Percentiles rank a stretch among this genome's conserved stretches.
Evolutionary conservation across 92 coral and sea anemone genomes (phyloP).

Genomic region (Palythoa caribaeorum): DNA sequence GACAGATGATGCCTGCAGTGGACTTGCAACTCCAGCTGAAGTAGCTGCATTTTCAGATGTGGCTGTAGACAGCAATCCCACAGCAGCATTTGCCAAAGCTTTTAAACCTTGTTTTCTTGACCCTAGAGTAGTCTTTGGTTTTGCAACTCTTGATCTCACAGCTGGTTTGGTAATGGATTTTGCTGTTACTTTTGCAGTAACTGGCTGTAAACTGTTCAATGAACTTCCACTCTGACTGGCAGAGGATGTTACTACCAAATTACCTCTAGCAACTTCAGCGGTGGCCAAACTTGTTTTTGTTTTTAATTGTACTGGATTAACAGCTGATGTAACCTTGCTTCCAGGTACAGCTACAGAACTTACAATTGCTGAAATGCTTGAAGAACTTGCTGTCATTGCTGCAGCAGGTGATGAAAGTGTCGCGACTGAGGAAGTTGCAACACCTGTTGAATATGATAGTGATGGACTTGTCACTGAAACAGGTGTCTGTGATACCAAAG

Average conservation of each 20-base stretch:
- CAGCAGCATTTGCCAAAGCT: slow-evolving; percentile 11
- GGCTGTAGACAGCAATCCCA: background rate
- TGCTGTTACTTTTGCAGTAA: slow-evolving; percentile 48
- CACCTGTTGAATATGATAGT: background rate
- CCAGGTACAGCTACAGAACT: slow-evolving; percentile 17
- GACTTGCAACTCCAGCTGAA: slow-evolving; percentile 11
- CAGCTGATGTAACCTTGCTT: background rate
- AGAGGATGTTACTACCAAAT: background rate
- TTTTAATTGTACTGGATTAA: background rate
- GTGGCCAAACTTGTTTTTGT: background rate
- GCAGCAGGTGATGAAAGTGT: background rate
- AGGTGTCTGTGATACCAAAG: slow-evolving; percentile 10
- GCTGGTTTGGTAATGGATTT: slow-evolving; percentile 49
- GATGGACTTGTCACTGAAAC: background rate
- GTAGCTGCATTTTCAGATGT: slow-evolving; percentile 12
- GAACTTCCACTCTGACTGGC: background rate
- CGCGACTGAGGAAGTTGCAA: background rate
- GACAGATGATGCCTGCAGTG: background rate
- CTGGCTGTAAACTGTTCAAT: slow-evolving; percentile 7
- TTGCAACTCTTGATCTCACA: slow-evolving; percentile 38
- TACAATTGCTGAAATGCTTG: background rate
- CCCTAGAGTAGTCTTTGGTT: slow-evolving; percentile 38
- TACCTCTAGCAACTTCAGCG: background rate
- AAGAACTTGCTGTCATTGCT: background rate
- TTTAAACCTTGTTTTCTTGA: slow-evolving; percentile 71